Percentiles rank a stretch among this genome's conserved stretches.
These are phyloP conservation scores for Monomorium pharaonis DNA, from an alignment of 1,140 invertebrate species.

Conservation along the genomic window DNA sequence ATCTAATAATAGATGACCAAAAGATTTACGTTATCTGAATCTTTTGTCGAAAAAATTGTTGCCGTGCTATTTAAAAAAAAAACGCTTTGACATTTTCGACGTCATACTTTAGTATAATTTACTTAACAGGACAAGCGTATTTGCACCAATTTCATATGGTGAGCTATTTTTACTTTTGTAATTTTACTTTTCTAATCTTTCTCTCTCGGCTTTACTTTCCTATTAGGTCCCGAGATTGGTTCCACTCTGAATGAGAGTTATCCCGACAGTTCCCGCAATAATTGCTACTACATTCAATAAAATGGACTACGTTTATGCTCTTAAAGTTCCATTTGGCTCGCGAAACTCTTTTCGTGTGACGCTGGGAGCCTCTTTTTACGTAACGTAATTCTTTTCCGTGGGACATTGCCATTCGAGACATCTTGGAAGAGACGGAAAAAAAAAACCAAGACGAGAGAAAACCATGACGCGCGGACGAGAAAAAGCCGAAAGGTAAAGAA, in stretches of 20 bases:
- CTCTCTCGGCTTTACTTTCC: neutral
- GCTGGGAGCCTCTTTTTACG: neutral
- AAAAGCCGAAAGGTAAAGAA: slow-evolving; percentile 40
- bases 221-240: neutral
- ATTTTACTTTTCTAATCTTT: neutral
- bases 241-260: neutral
- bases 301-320: slow-evolving; percentile 33
- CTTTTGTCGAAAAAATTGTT: neutral
- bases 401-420: neutral
- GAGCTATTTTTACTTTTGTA: neutral
- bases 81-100: neutral
- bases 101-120: neutral
- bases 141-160: neutral
- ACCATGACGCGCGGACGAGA: neutral
- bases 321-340: slow-evolving; percentile 25
- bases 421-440: slow-evolving; percentile 3
- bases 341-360: neutral
- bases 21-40: neutral
- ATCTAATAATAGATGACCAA: neutral
- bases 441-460: slow-evolving; percentile 15
- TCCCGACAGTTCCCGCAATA: slow-evolving; percentile 6
- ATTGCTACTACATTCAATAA: slow-evolving; percentile 20
- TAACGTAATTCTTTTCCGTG: slow-evolving; percentile 32
- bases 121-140: neutral
- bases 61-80: neutral